Evolutionary conservation across 2,113 vertebrate species (phyloP), one percentile per base, ranked within the genome.

Genomic region (Daphoenositta chrysoptera): DNA sequence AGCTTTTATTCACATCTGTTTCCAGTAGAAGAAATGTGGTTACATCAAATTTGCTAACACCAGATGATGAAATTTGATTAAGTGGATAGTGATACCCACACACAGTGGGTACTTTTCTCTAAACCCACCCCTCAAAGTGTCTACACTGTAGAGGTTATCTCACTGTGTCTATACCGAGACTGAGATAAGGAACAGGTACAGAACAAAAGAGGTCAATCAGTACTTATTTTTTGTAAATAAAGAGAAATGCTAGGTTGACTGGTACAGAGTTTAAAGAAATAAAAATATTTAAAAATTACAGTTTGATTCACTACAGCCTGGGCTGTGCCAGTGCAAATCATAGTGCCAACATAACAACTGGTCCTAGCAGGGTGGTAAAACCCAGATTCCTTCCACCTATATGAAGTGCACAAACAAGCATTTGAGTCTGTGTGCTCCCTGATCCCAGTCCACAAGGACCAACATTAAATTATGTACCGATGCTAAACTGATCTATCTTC

Each of bases 81-180:
- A 88, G 24, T 33, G 17, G 16, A 57, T 5, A 63, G 33, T 31
- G 50, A 78, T 9, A 56, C 4, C 5, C 56, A 66, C 28, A 70
- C 9, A 30, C 3, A 69, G 7, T 8, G 16, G 6, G 75, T 22
- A 85, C 2, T 45, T 20, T 28, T 50, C 71, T 53, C 53, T 82
- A 47, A 68, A 42, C 4, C 3, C 13, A 44, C 0, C 1, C 11
- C 4, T 39, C 27, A 10, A 42, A 47, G 17, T 40, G 3, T 37
- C 61, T 30, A 6, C 23, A 58, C 11, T 28, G 66, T 30, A 37
- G 16, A 45, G 31, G 20, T 48, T 57, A 51, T 22, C 47, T 66
- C 39, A 70, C 3, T 81, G 31, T 6, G 2, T 23, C 60, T 70
- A 8, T 10, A 73, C 13, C 2, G 1, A 68, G 9, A 13, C 48